Evolutionary conservation across 2,888 invertebrate genomes (phyloP), one percentile per base, ranked within the genome.

Genomic region (Protonemura montana): DNA sequence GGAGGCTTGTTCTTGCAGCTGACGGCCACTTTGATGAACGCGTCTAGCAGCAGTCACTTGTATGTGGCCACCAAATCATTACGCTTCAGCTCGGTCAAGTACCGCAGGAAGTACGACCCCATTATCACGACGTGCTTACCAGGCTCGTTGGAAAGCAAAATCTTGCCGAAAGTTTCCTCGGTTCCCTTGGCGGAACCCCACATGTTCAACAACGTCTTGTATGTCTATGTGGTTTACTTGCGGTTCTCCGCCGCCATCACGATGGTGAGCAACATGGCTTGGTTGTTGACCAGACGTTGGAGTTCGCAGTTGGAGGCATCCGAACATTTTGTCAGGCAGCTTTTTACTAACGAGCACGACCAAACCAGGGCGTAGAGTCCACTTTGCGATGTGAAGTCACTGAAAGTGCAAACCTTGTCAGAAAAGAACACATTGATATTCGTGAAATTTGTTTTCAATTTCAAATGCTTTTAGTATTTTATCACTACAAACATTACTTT

Each of bases 1-100:
- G 95, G 94, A 0, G 97, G 96, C 86, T 96, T 95, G 25, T 92
- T 93, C 91, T 97, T 97, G 80, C 95, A 95, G 88, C 95, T 95
- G 88, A 97, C 94, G 86, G 96, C 93, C 88, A 95, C 95, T 91
- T 97, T 97, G 59, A 95, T 94, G 90, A 97, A 96, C 87, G 93
- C 92, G 88, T 96, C 95, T 85, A 96, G 90, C 90, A 95, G 92
- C 89, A 91, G 92, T n/a, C 91, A 91, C 93, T 95, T 94, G 89
- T 94, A 92, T 87, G 92, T 91, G 28, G 91, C 90, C 76, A 94
- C 91, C 21, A 93, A 89, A 5, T 92, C 91, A 30, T 91, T 90
- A 88, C 93, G 92, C 42, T 92, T 92, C 1, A 90, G 91, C 85
- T 93, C 91, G 88, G 92, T 89, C 89, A 94, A 91, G 90, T 94